Percentiles rank a stretch among this genome's conserved stretches.
Conservation (phyloP, 1,140 invertebrate species). For the Heliconius hermathena region DNA sequence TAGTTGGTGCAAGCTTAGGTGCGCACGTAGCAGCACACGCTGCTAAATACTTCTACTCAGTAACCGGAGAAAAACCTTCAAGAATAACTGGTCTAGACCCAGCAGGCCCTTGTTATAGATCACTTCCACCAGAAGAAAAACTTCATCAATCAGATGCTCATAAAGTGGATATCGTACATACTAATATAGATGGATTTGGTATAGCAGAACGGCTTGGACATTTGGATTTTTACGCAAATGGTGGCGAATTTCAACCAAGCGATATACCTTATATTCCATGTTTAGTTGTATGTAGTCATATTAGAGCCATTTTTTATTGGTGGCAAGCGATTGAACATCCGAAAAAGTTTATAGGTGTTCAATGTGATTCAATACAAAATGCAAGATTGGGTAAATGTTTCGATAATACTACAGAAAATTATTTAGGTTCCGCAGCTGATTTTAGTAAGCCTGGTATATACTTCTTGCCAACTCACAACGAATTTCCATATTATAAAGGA, state of each 20-base stretch:
- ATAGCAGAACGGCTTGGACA: conserved; percentile 85
- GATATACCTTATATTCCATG: conserved; percentile 69
- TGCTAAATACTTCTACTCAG: conserved; percentile 59
- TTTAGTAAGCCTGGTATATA: conserved; percentile 64
- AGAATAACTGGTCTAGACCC: conserved; percentile 86
- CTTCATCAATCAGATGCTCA: conserved; percentile 82
- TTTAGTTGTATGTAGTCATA: conserved; percentile 65
- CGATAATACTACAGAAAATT: conserved; percentile 56
- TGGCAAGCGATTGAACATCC: conserved; percentile 70
- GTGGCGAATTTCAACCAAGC: conserved; percentile 85
- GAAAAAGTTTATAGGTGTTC: conserved; percentile 63
- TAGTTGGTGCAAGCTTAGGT: conserved; percentile 67
- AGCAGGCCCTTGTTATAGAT: conserved; percentile 83
- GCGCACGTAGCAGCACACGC: conserved; percentile 57
- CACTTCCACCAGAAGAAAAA: conserved; percentile 76
- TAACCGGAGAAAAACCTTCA: conserved; percentile 72
- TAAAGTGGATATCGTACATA: conserved; percentile 85
- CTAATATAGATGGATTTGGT: conserved; percentile 87
- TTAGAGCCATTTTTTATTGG: conserved; percentile 63
- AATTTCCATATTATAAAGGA: conserved; percentile 66
- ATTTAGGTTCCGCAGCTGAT: conserved; percentile 57
- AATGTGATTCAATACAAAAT: conserved; percentile 65
- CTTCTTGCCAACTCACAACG: conserved; percentile 64
- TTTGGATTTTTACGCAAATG: conserved; percentile 89
- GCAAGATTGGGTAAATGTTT: conserved; percentile 66